Percentiles rank a stretch among this genome's conserved stretches.
phyloP scores from a whole-genome alignment of 2,888 invertebrate genomes.

The Catocala nupta region DNA sequence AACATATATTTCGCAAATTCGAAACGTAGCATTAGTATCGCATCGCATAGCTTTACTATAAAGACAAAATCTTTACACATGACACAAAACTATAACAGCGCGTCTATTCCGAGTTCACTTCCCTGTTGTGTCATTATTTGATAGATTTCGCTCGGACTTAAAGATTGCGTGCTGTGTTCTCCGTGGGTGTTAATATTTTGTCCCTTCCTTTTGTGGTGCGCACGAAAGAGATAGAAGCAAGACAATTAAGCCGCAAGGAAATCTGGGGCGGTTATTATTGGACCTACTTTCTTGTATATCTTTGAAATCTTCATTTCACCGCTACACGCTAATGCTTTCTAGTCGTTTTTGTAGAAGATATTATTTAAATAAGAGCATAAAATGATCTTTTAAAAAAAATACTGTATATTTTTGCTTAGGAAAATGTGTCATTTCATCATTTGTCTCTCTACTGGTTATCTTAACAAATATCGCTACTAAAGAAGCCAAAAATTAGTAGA shows the following conservation, averaged over 20 bases:
- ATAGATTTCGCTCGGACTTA: constrained; percentile 50
- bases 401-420: too few relatives aligned
- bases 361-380: too few relatives aligned
- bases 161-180: constrained; percentile 50
- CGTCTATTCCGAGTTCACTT: constrained; percentile 45
- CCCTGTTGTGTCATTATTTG: constrained; percentile 52
- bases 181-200: constrained; percentile 49
- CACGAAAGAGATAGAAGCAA: constrained; percentile 31
- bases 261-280: constrained; percentile 53
- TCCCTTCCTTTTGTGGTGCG: constrained; percentile 26
- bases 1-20: too few relatives aligned
- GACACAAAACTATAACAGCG: constrained; percentile 17
- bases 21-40: not conserved
- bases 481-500: too few relatives aligned
- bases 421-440: too few relatives aligned
- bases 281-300: constrained; percentile 38
- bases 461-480: too few relatives aligned
- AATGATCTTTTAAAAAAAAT: too few relatives aligned
- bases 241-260: constrained; percentile 48
- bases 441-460: too few relatives aligned
- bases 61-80: constrained; percentile 14
- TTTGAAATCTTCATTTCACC: constrained; percentile 34
- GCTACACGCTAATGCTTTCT: constrained; percentile 3
- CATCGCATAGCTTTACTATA: constrained; percentile 12
- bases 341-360: not conserved